Percentiles rank a stretch among this genome's conserved stretches.
These are phyloP conservation scores for Xyrauchen texanus DNA, from an alignment of 2,113 vertebrate genomes.

Conservation along the genomic window DNA sequence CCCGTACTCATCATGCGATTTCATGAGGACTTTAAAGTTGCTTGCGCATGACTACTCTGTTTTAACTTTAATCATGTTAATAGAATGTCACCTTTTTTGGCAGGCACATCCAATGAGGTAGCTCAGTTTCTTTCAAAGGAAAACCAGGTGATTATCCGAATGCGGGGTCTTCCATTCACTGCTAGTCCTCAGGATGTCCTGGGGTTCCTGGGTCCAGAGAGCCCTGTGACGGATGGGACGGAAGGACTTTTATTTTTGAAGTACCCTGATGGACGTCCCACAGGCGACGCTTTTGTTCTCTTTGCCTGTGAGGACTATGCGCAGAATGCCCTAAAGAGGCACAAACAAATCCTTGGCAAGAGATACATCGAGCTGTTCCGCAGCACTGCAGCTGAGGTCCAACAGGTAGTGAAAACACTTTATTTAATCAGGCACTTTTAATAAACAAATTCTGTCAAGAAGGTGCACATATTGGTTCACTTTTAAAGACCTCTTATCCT, in stretches of 20 bases:
- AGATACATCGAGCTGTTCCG: constrained; percentile 96
- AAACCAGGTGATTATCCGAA: constrained; percentile 94
- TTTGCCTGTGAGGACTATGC: constrained; percentile 96
- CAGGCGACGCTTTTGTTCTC: constrained; percentile 93
- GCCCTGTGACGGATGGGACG: constrained; percentile 85
- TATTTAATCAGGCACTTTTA: background rate
- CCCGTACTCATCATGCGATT: too few species aligned
- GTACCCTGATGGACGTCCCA: constrained; percentile 93
- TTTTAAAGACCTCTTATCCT: too few species aligned
- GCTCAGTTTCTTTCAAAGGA: constrained; percentile 94
- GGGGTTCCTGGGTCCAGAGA: constrained; percentile 86
- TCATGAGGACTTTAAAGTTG: background rate
- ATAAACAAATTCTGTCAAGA: too few species aligned
- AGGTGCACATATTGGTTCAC: too few species aligned
- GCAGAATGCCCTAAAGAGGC: constrained; percentile 91
- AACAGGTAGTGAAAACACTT: constrained; percentile 80
- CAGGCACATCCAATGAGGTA: constrained; percentile 95
- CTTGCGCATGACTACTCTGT: constrained; percentile 4
- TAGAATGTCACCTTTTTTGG: background rate
- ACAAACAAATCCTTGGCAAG: constrained; percentile 95
- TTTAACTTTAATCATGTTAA: background rate
- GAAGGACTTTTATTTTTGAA: constrained; percentile 95
- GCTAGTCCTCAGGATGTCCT: constrained; percentile 88
- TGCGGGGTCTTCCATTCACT: constrained; percentile 91
- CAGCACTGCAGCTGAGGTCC: constrained; percentile 94